phyloP scores from a whole-genome alignment of 2,888 invertebrate species.

The Eumerus sabulonum region DNA sequence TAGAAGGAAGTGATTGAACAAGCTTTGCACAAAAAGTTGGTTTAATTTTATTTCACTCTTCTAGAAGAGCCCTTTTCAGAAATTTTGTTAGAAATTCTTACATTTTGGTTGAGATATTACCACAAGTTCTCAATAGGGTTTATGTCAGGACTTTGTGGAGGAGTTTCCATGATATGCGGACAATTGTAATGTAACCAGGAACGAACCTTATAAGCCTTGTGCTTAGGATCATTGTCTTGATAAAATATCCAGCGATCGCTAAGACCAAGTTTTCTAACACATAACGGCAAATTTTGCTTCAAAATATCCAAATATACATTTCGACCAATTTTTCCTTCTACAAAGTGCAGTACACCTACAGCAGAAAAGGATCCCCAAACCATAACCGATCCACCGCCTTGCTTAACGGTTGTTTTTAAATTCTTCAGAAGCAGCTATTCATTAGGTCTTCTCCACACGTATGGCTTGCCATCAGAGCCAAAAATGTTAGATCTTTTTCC shows the following conservation, averaged over 20 bases:
- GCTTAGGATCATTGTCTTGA: constrained; percentile 1
- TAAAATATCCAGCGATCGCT: not conserved
- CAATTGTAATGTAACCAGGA: not conserved
- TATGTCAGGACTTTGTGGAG: not conserved
- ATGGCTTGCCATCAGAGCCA: not conserved
- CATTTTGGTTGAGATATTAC: not conserved
- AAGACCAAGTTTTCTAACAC: not conserved
- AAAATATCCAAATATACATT: not conserved
- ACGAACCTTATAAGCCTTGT: not conserved
- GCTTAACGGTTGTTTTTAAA: not conserved
- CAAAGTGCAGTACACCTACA: not conserved
- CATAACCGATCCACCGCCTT: constrained; percentile 15
- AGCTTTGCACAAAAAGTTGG: too few relatives aligned
- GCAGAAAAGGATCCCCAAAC: not conserved
- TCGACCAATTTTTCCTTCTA: not conserved
- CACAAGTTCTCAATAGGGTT: not conserved
- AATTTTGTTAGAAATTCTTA: not conserved
- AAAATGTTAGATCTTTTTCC: not conserved
- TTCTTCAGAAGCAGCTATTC: not conserved
- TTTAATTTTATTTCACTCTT: not conserved
- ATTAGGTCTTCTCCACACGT: not conserved
- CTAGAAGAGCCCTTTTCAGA: not conserved
- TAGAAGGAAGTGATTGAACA: too few relatives aligned
- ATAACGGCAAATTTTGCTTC: not conserved
- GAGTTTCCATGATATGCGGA: not conserved